Evolutionary conservation across 2,113 vertebrate genomes (phyloP), one percentile per base, ranked within the genome.

Genomic region (Hippocampus barbouri): DNA sequence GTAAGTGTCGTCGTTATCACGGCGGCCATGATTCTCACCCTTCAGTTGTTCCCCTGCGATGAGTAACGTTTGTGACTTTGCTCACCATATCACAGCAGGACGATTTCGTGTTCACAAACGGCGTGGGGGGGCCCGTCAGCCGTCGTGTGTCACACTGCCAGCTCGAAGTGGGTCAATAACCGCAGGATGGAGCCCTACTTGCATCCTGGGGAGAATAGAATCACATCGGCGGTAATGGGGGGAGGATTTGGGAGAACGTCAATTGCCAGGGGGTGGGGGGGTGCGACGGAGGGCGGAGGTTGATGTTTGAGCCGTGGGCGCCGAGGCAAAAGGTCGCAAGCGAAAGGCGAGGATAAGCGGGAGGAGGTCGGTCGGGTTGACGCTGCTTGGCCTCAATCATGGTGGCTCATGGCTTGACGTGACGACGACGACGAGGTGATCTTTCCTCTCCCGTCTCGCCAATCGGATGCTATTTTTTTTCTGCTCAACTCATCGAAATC

Each of bases 381-480:
- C 40, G 25, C 82, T 88, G 85, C 87, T 89, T 88, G 89, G 85
- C 80, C 83, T 86, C 84, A 86, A 83, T 89, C 88, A 87, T 75
- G 1, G 47, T 1, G 56, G 69, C 57, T 85, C 87, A 89, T 82
- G 85, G 81, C 66, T 72, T 80, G 76, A 72, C 70, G 68, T 79
- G 78, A 59, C 79, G 84, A 86, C 81, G 62, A 75, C 78, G 62
- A 76, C 78, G 79, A 63, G 79, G 23, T 69, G 61, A 21, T 30
- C 18, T 1, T 68, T 70, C 57, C 68, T 57, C 68, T 15, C 56
- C 5, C 23, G 8, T 61, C 34, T 34, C 30, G 30, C 30, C 4
- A 34, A 57, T 70, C n/a, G 4, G 57, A 75, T 53, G 47, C 8
- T 18, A n/a, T 18, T 49, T 18, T 47, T 47, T 47, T 47, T 47